These are phyloP conservation scores for Naja naja DNA, from an alignment of 2,113 vertebrate species.

Conservation along the genomic window DNA sequence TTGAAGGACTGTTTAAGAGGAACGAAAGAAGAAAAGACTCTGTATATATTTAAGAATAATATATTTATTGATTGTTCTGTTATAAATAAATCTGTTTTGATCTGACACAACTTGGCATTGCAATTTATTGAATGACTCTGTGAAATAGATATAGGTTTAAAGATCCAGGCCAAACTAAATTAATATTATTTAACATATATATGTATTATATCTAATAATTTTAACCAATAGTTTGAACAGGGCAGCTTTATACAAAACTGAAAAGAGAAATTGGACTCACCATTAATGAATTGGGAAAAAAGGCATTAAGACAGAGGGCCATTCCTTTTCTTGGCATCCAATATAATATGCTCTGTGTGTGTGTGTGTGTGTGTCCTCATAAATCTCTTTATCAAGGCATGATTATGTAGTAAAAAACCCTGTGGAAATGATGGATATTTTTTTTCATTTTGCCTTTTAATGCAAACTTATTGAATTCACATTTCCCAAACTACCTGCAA, in stretches of 20 bases:
- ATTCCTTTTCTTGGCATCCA: not conserved
- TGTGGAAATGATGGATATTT: not conserved
- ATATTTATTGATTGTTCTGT: too few species aligned
- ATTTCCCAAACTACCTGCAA: not conserved
- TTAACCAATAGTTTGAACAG: not conserved
- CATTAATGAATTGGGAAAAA: not conserved
- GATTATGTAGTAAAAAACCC: not conserved
- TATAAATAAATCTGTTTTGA: too few species aligned
- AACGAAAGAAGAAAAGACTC: too few species aligned
- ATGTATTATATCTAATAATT: too few species aligned
- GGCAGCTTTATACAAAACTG: accelerated
- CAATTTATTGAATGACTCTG: too few species aligned
- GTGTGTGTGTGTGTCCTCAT: not conserved
- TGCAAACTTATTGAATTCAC: not conserved
- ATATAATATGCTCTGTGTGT: not conserved
- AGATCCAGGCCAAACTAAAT: too few species aligned
- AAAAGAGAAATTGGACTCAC: accelerated
- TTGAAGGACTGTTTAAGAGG: too few species aligned
- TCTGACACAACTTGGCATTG: too few species aligned
- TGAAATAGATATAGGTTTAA: too few species aligned
- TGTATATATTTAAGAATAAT: too few species aligned
- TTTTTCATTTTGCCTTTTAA: not conserved
- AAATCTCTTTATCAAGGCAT: not conserved
- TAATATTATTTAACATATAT: too few species aligned
- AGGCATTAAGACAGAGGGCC: not conserved